Evolutionary conservation across 2,888 invertebrate genomes (phyloP), one percentile per base, ranked within the genome.

Genomic region (Parelbella ahira): DNA sequence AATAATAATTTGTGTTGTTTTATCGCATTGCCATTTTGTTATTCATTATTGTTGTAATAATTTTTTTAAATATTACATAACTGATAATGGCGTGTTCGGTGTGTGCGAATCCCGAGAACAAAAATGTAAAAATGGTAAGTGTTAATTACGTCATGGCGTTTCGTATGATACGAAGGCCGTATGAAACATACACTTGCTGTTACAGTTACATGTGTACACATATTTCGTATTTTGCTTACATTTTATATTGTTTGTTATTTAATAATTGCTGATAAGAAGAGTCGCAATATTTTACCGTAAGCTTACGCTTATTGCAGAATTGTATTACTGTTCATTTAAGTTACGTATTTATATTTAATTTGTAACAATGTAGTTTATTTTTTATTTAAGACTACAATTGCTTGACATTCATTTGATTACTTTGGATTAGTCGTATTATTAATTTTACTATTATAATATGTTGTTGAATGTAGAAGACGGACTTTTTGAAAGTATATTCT

Each of bases 51-150:
- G n/a, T 24, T 7, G 1, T 27, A 9, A 11, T 10, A 8, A 8
- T 30, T 8, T 2, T 20, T 8, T n/a, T 3, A 10, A 10, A 4
- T 9, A 1, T 29, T 9, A 6, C 23, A 3, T 37, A n/a, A n/a
- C n/a, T n/a, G 4, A 28, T 6, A 27, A 82, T 82, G 81, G 68
- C 78, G 60, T 81, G 82, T 45, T 54, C 72, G 4, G 48, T 68
- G 28, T 81, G 81, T 54, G 45, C 68, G 53, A 61, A 62, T 46
- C 56, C 62, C 13, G 69, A 68, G 0, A 61, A 58, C 27, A 74
- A 68, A 51, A 56, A 67, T 1, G 59, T 68, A 13, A 74, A 67
- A 64, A 76, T 70, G 73, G 80, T 78, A 53, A 68, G 77, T 65
- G 38, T 43, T 21, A 39, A 7, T 44, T 44, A 21, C 18, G 9